phyloP scores from a whole-genome alignment of 2,888 invertebrate genomes.

The Apodemia duryi region DNA sequence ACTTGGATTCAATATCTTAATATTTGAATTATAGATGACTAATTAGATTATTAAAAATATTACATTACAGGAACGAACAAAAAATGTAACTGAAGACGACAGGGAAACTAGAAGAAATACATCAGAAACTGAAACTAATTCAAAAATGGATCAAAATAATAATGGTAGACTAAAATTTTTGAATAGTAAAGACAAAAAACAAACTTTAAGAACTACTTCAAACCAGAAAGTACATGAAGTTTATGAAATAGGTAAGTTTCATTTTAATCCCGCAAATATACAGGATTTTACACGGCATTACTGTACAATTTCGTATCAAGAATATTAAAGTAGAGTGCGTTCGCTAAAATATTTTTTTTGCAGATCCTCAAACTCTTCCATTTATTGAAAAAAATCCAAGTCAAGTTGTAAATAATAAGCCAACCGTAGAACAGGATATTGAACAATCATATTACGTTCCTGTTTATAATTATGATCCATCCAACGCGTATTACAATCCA shows the following conservation, averaged over 20 bases:
- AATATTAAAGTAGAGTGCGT: background rate
- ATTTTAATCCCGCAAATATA: constrained; percentile 1
- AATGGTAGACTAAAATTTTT: background rate
- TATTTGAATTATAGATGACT: background rate
- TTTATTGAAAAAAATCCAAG: constrained; percentile 24
- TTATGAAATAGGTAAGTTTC: constrained; percentile 9
- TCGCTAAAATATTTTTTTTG: constrained; percentile 23
- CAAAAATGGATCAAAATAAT: background rate
- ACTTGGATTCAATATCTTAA: background rate
- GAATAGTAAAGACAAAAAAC: background rate
- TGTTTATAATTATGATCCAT: constrained; percentile 43
- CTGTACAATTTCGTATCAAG: background rate
- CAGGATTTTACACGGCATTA: background rate
- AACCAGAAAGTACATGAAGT: constrained; percentile 14
- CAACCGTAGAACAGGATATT: background rate
- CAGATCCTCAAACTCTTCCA: constrained; percentile 35
- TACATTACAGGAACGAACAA: background rate
- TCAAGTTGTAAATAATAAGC: constrained; percentile 15
- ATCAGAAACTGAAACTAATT: background rate
- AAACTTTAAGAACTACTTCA: constrained; percentile 4
- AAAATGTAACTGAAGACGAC: background rate
- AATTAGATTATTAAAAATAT: background rate
- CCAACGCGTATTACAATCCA: constrained; percentile 33
- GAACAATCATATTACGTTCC: constrained; percentile 45
- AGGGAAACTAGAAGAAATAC: background rate